Evolutionary conservation across 2,888 invertebrate genomes (phyloP).

Genomic region (Diachrysia chrysitis): DNA sequence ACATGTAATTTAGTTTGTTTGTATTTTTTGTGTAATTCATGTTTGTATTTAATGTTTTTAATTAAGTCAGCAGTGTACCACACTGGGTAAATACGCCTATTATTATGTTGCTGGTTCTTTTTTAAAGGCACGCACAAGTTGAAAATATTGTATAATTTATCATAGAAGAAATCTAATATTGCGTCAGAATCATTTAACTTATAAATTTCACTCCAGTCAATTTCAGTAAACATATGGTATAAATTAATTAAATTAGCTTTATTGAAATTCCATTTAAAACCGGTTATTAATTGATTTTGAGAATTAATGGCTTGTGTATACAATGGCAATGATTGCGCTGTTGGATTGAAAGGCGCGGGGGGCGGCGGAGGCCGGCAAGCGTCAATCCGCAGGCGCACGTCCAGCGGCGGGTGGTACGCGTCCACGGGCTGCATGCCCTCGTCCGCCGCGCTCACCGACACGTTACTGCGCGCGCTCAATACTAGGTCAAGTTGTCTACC

Average conservation of each 20-base stretch:
- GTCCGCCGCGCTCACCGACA: conserved; percentile 30
- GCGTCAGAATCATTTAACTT: background rate
- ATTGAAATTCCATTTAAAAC: conserved; percentile 20
- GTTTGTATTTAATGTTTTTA: conserved; percentile 12
- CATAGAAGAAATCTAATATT: conserved; percentile 2
- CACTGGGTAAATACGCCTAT: background rate
- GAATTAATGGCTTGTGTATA: no score
- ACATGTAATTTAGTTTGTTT: background rate
- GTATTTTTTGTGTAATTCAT: conserved; percentile 4
- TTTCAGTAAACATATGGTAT: conserved; percentile 6
- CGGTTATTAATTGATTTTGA: no score
- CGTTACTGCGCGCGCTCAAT: conserved; percentile 24
- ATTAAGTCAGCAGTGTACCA: conserved; percentile 4
- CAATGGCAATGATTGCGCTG: background rate
- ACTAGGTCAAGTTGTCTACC: conserved; percentile 36
- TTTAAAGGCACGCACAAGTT: background rate
- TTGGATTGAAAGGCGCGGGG: background rate
- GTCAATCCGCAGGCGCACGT: background rate
- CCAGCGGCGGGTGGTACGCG: conserved; percentile 12
- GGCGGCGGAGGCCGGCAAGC: background rate
- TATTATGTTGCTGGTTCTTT: background rate
- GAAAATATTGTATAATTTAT: conserved; percentile 1
- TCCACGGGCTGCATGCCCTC: conserved; percentile 17
- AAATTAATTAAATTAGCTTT: conserved; percentile 15
- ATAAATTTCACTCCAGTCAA: conserved; percentile 17